Conservation (phyloP, 2,113 vertebrate species). For the Oreochromis aureus region DNA sequence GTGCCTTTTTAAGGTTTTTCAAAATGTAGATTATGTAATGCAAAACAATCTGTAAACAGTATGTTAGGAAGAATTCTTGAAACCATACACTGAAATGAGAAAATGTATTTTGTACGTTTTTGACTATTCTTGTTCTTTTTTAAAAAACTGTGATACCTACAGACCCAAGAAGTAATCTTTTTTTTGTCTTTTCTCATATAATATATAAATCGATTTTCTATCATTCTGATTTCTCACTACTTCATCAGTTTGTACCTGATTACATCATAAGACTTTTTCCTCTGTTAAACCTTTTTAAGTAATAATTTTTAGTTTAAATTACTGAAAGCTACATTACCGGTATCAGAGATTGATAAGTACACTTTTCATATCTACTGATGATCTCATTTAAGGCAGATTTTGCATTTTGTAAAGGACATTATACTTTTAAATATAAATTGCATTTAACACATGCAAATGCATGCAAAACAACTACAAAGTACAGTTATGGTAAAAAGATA, state of each 20-base stretch:
- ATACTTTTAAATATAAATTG: neutral
- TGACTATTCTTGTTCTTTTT: neutral
- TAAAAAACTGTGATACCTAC: neutral
- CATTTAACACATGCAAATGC: neutral
- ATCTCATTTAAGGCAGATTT: neutral
- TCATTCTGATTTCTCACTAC: neutral
- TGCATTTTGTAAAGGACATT: neutral
- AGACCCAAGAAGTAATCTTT: neutral
- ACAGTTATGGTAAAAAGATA: neutral
- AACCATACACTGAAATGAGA: neutral
- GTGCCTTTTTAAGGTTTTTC: neutral
- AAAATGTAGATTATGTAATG: neutral
- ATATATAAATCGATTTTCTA: neutral
- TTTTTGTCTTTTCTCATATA: neutral
- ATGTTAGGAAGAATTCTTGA: neutral
- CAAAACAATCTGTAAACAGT: neutral
- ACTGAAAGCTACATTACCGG: neutral
- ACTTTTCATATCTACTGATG: neutral
- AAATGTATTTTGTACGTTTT: neutral
- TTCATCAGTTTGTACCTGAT: neutral
- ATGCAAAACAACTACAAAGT: neutral
- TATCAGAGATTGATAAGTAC: neutral
- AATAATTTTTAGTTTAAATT: neutral
- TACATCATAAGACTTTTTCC: neutral
- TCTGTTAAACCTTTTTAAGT: neutral